Conservation (phyloP, 2,797 vertebrate genomes). For the Sphenopsis melanotis region DNA sequence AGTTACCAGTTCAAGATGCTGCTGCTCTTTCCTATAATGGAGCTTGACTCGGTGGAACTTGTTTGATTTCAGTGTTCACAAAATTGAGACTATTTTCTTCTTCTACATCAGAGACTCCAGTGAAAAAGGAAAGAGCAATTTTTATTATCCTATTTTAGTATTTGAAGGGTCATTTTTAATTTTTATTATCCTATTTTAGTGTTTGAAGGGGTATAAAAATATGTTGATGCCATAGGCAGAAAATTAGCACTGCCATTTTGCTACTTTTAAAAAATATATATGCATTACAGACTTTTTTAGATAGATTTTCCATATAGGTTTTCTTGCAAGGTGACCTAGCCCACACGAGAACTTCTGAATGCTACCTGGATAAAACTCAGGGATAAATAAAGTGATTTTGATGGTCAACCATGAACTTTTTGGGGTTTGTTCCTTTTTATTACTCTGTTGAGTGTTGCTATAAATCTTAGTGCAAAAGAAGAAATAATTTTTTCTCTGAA, state of each 20-base stretch:
- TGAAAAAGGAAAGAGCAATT: not conserved
- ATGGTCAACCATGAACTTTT: not conserved
- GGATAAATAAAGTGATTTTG: not conserved
- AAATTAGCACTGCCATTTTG: not conserved
- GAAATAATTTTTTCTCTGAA: not conserved
- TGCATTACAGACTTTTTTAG: not conserved
- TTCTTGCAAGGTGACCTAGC: not conserved
- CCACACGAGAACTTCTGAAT: not conserved
- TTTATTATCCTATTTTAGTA: not conserved
- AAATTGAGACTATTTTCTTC: not conserved
- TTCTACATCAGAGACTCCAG: not conserved
- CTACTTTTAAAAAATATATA: not conserved
- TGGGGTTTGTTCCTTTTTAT: not conserved
- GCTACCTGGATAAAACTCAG: not conserved
- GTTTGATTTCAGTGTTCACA: not conserved
- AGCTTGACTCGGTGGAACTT: not conserved
- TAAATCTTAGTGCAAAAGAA: not conserved
- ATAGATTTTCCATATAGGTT: not conserved
- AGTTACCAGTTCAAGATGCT: not conserved
- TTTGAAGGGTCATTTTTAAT: conserved; percentile 9
- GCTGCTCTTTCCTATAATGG: not conserved
- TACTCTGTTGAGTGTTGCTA: not conserved
- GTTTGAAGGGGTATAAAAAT: not conserved
- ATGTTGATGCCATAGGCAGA: not conserved
- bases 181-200: conserved; percentile 18